phyloP scores from a whole-genome alignment of 2,888 invertebrate genomes.

The Operophtera brumata region DNA sequence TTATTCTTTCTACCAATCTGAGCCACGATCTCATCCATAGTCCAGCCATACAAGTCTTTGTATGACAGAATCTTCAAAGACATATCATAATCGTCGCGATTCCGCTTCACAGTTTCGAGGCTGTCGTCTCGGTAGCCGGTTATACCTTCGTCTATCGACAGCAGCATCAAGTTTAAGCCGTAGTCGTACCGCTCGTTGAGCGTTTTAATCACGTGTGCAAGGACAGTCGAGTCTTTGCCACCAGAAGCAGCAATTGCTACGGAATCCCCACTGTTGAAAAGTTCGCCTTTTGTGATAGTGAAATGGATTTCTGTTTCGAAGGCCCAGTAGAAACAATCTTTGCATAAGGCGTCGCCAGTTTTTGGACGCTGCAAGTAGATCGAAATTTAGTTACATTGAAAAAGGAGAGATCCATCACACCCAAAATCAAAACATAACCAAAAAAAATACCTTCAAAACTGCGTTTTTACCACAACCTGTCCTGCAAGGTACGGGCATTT shows the following conservation, averaged over 20 bases:
- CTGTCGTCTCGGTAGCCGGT: conserved; percentile 98
- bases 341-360: conserved; percentile 95
- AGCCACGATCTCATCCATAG: conserved; percentile 98
- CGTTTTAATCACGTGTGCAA: conserved; percentile 95
- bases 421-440: conserved; percentile 21
- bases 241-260: conserved; percentile 97
- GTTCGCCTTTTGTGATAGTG: conserved; percentile 89
- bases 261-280: conserved; percentile 91
- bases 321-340: conserved; percentile 95
- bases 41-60: conserved; percentile 99
- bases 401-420: background rate
- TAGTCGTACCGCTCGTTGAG: conserved; percentile 95
- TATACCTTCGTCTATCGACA: conserved; percentile 99
- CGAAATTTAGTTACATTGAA: background rate
- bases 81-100: conserved; percentile 95
- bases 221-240: conserved; percentile 98
- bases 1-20: conserved; percentile 94
- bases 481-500: conserved; percentile 86
- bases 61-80: conserved; percentile 97
- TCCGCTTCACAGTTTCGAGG: conserved; percentile 96
- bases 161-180: conserved; percentile 91
- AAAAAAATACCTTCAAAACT: conserved; percentile 83
- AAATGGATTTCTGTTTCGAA: conserved; percentile 98
- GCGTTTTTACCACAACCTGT: conserved; percentile 88
- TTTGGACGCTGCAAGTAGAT: conserved; percentile 86